Evolutionary conservation across 2,113 vertebrate genomes (phyloP), one percentile per base, ranked within the genome.

Genomic region (Martes martes): DNA sequence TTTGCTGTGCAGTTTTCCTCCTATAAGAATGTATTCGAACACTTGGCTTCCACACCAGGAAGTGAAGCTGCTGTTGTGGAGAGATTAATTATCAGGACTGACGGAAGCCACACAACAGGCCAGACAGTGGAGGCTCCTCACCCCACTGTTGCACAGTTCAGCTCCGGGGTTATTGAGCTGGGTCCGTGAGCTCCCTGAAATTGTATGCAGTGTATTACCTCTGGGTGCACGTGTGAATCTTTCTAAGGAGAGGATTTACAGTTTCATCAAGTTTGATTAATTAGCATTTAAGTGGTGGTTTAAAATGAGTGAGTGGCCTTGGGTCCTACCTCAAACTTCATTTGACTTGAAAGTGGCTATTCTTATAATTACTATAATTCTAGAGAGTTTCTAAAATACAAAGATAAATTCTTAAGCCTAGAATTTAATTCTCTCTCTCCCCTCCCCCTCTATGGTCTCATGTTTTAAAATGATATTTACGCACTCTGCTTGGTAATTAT

Each of bases 401-500:
- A 55, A 92, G 45, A 85, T 26, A 82, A 36, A 81, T 47, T 74
- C 71, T 83, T 65, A 81, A 36, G 31, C 52, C 73, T 95, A 86
- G 91, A 90, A 59, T 85, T 84, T 89, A 65, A 82, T 85, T 74
- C 55, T 89, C 55, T 33, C 16, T 31, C n/a, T n/a, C n/a, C 24
- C 26, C 23, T 67, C 14, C 14, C n/a, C 61, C 42, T 23, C 76
- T 73, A 52, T 73, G 2, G 36, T 57, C 23, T 91, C 45, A 4
- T 50, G 52, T 87, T 88, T 88, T 83, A 36, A 84, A 83, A 74
- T 74, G 55, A 45, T 86, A 80, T 81, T 63, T 74, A 39, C 71
- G 21, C 59, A 79, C 69, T 24, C 89, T 96, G 47, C 59, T 50
- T 93, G 82, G 81, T 67, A 94, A 91, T 97, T 76, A 90, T 74